These are phyloP conservation scores for Hesperia comma DNA, from an alignment of 2,888 invertebrate genomes.

Conservation along the genomic window DNA sequence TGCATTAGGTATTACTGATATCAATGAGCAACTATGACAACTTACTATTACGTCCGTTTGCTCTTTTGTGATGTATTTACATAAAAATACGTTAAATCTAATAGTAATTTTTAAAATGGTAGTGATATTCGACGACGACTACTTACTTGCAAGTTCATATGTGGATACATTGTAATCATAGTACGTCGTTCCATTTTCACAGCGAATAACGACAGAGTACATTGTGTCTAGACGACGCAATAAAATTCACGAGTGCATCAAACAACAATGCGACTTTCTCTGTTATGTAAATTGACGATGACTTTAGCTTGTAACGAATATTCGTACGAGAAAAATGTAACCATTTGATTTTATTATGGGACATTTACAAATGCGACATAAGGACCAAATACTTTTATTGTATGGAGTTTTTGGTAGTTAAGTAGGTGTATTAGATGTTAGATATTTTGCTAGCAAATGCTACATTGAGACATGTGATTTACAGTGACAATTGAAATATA, in stretches of 20 bases:
- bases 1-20: no score
- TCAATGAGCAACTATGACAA: no score
- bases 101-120: neutral
- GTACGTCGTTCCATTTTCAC: conserved; percentile 18
- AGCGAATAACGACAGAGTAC: conserved; percentile 25
- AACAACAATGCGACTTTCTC: conserved; percentile 27
- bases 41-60: no score
- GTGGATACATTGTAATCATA: conserved; percentile 3
- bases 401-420: no score
- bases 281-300: conserved; percentile 34
- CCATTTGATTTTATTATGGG: neutral
- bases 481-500: no score
- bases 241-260: conserved; percentile 33
- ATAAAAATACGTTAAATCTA: neutral
- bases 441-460: no score
- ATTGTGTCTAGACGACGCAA: conserved; percentile 36
- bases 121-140: neutral
- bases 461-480: no score
- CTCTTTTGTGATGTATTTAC: no score
- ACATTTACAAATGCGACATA: neutral
- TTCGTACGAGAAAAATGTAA: conserved; percentile 8
- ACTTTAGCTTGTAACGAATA: conserved; percentile 4
- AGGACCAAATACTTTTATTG: no score
- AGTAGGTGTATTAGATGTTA: no score
- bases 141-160: conserved; percentile 1